These are phyloP conservation scores for Parochlus steinenii DNA, from an alignment of 2,888 invertebrate genomes.

Conservation along the genomic window DNA sequence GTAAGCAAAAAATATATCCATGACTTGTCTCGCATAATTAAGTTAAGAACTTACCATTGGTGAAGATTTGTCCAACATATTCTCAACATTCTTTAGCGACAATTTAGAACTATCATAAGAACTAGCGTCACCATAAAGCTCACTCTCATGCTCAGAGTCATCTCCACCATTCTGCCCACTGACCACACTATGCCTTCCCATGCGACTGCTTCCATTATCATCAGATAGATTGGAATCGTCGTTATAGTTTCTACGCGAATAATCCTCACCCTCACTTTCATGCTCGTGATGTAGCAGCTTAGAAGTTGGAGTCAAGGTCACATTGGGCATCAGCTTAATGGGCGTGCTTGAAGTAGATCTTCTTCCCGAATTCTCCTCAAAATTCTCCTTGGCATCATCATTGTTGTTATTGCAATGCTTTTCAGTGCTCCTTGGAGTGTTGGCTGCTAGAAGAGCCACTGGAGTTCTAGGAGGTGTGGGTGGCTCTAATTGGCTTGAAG, in stretches of 20 bases:
- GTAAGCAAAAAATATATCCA: slow-evolving; percentile 3
- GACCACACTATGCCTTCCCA: slow-evolving; percentile 5
- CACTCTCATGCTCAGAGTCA: slow-evolving; percentile 9
- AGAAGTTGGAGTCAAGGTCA: not conserved
- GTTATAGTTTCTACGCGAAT: not conserved
- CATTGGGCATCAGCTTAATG: slow-evolving; percentile 5
- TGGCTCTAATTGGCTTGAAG: slow-evolving; percentile 10
- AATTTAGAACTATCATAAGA: slow-evolving; percentile 11
- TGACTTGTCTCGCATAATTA: slow-evolving; percentile 5
- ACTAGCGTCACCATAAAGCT: slow-evolving; percentile 4
- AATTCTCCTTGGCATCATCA: slow-evolving; percentile 10
- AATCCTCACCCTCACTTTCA: slow-evolving; percentile 10
- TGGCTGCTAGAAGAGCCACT: not conserved
- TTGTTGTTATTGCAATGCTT: slow-evolving; percentile 10
- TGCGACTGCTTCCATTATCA: slow-evolving; percentile 5
- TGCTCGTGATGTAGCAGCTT: slow-evolving; percentile 6
- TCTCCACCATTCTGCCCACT: slow-evolving; percentile 7
- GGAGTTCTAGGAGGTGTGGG: slow-evolving; percentile 11
- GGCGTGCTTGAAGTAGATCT: slow-evolving; percentile 1
- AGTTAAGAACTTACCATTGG: slow-evolving; percentile 14
- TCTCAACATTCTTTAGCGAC: slow-evolving; percentile 15
- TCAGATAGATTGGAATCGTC: slow-evolving; percentile 8
- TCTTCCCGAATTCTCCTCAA: slow-evolving; percentile 4
- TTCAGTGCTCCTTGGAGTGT: not conserved
- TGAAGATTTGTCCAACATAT: slow-evolving; percentile 15